Evolutionary conservation across 2,888 invertebrate genomes (phyloP), one percentile per base, ranked within the genome.

Genomic region (Mesorhabditis spiculigera): DNA sequence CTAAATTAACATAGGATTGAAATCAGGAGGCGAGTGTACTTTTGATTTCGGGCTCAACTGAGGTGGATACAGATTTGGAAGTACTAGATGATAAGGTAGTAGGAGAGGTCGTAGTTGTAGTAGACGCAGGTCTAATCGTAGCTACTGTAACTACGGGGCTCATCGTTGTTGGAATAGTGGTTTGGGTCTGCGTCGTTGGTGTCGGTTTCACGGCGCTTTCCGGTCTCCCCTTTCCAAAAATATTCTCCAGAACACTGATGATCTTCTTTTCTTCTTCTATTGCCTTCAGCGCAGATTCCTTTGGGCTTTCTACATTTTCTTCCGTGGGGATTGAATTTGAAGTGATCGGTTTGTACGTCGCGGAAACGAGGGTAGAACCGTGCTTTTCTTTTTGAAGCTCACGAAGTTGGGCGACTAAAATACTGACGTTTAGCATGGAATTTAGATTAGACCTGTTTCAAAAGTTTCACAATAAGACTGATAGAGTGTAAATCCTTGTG

Each of bases 401-500:
- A n/a, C 58, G 58, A 50, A 50, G 58, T 50, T 50, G 8, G 1
- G n/a, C n/a, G 10, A 50, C 58, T 50, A 50, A 50, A 50, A 50
- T 2, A 13, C 58, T 13, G 58, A 13, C 58, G 8, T 13, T 13
- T 3, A 50, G 8, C 1, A 50, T 2, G 0, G 8, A 50, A 13
- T 50, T n/a, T 13, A 50, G n/a, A 50, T 13, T n/a, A 13, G n/a
- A 50, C 58, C 58, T 13, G 8, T n/a, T 50, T 50, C 58, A 50
- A 50, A 50, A 1, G 58, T 13, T 10, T 13, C 58, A 50, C 58
- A 50, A n/a, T 50, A 50, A 50, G 8, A 10, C n/a, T 50, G 8
- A 50, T 73, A 79, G 1, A 81, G 72, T 4, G 78, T 76, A 41
- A 74, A 73, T 4, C 74, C 76, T 4, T 75, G 71, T 6, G 76